These are phyloP conservation scores for Takifugu flavidus DNA, from an alignment of 2,113 vertebrate species.

Conservation along the genomic window DNA sequence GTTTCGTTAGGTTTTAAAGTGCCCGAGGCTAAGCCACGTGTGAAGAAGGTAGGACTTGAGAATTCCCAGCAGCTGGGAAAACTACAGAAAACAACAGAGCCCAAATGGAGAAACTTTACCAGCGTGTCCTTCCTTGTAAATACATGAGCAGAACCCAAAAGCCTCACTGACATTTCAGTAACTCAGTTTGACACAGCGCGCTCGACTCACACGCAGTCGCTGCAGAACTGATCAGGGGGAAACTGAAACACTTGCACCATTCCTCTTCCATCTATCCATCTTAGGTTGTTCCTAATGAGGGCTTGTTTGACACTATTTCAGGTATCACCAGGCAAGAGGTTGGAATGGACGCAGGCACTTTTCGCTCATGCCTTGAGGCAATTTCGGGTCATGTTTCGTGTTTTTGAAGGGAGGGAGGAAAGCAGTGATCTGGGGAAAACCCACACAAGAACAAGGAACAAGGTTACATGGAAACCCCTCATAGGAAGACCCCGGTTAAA, in stretches of 20 bases:
- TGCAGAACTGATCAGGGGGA: background rate
- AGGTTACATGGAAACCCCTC: too few relatives aligned
- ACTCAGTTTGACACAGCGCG: conserved; percentile 26
- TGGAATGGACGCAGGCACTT: too few relatives aligned
- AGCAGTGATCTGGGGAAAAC: too few relatives aligned
- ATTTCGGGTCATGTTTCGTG: too few relatives aligned
- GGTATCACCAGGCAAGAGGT: too few relatives aligned
- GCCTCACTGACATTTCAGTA: conserved; percentile 44
- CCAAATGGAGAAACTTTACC: conserved; percentile 61
- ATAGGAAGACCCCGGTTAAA: too few relatives aligned
- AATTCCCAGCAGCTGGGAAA: conserved; percentile 51
- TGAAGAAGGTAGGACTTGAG: conserved; percentile 52
- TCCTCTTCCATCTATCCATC: too few relatives aligned
- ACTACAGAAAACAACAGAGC: conserved; percentile 59
- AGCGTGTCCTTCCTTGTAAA: conserved; percentile 53
- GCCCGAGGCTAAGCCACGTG: conserved; percentile 52
- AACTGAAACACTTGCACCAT: conserved; percentile 3
- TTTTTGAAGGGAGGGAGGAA: too few relatives aligned
- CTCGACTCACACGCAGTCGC: conserved; percentile 2
- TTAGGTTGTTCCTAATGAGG: too few relatives aligned
- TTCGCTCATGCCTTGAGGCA: too few relatives aligned
- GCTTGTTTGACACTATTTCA: too few relatives aligned
- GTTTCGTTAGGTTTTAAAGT: conserved; percentile 37
- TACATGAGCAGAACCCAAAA: conserved; percentile 42
- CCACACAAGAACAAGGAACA: too few relatives aligned